phyloP scores from a whole-genome alignment of 2,797 vertebrate species.

The Onychomys leucogaster region DNA sequence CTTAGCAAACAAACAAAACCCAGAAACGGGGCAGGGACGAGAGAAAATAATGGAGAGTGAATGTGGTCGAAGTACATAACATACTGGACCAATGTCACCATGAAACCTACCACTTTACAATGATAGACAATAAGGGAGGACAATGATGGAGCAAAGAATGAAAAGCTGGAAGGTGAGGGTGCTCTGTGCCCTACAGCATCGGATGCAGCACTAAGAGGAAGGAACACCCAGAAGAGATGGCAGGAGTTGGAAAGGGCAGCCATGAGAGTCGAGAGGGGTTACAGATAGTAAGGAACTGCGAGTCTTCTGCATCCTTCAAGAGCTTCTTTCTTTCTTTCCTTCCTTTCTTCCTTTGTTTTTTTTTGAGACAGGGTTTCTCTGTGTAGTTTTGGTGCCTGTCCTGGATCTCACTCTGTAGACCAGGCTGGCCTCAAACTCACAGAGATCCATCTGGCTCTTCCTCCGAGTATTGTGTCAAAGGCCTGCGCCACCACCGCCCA shows the following conservation, averaged over 20 bases:
- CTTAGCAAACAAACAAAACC: background rate
- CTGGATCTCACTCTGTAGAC: too few species aligned
- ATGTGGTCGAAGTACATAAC: background rate
- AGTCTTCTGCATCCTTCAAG: background rate
- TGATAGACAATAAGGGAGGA: background rate
- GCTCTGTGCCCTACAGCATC: background rate
- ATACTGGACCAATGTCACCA: background rate
- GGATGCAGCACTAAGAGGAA: accelerated
- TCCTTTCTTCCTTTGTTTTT: too few species aligned
- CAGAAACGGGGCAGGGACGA: background rate
- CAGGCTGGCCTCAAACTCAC: too few species aligned
- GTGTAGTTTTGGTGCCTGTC: too few species aligned
- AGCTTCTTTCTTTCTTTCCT: background rate
- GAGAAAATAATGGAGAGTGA: background rate
- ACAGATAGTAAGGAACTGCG: background rate
- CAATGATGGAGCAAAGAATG: background rate
- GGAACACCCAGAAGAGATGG: background rate
- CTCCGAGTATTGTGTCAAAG: too few species aligned
- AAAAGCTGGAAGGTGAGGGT: background rate
- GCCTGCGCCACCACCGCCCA: too few species aligned
- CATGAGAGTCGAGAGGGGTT: accelerated
- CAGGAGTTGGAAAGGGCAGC: background rate
- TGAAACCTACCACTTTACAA: background rate
- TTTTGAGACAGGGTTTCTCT: too few species aligned
- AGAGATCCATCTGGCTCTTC: too few species aligned